These are phyloP conservation scores for Sphaerophoria taeniata DNA, from an alignment of 2,888 invertebrate genomes.

Conservation along the genomic window DNA sequence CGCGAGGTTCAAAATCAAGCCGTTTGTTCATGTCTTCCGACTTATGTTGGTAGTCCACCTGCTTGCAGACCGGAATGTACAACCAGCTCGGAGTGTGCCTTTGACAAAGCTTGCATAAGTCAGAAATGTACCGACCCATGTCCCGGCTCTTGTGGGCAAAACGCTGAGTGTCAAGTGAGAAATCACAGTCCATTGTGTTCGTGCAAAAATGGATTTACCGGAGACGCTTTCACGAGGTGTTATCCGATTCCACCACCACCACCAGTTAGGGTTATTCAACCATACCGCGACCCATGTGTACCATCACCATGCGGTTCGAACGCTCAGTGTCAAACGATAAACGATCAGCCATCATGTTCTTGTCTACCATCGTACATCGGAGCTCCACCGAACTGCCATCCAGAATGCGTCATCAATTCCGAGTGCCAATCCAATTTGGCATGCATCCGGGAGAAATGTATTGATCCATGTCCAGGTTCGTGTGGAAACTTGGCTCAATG, in stretches of 20 bases:
- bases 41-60: slow-evolving; percentile 87
- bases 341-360: slow-evolving; percentile 85
- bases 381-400: slow-evolving; percentile 87
- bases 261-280: slow-evolving; percentile 75
- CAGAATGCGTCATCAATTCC: slow-evolving; percentile 87
- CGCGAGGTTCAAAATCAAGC: slow-evolving; percentile 84
- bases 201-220: slow-evolving; percentile 86
- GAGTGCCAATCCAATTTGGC: slow-evolving; percentile 87
- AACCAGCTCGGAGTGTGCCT: slow-evolving; percentile 87
- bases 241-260: slow-evolving; percentile 78
- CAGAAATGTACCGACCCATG: slow-evolving; percentile 89
- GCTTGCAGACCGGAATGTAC: slow-evolving; percentile 91
- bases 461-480: slow-evolving; percentile 88
- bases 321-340: slow-evolving; percentile 85
- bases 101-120: slow-evolving; percentile 86
- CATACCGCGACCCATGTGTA: slow-evolving; percentile 85
- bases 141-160: slow-evolving; percentile 88
- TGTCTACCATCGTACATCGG: slow-evolving; percentile 86
- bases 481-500: slow-evolving; percentile 86
- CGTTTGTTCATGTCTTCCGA: slow-evolving; percentile 86
- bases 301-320: slow-evolving; percentile 88
- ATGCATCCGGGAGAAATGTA: slow-evolving; percentile 87
- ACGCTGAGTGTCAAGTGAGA: slow-evolving; percentile 84
- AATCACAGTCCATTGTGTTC: slow-evolving; percentile 89
- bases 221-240: slow-evolving; percentile 88